Conservation (phyloP, 2,797 vertebrate species). For the Diceros bicornis region DNA sequence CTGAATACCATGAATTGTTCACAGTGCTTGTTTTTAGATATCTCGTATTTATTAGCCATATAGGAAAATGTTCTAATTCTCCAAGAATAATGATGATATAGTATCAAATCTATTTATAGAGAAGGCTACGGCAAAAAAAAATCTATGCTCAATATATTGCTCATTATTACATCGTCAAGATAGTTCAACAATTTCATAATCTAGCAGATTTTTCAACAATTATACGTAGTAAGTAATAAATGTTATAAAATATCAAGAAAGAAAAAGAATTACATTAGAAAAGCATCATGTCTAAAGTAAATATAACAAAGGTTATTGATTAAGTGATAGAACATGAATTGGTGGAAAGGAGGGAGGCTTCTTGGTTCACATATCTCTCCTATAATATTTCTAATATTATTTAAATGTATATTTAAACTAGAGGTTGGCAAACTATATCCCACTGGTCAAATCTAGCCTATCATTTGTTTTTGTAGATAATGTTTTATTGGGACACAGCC, state of each 20-base stretch:
- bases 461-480: background rate
- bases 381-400: background rate
- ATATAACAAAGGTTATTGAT: background rate
- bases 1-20: background rate
- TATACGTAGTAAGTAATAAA: background rate
- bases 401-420: conserved; percentile 6
- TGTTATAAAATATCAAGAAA: conserved; percentile 11
- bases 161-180: background rate
- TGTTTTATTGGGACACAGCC: background rate
- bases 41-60: background rate
- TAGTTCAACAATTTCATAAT: background rate
- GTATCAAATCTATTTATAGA: background rate
- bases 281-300: background rate
- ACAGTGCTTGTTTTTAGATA: background rate
- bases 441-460: background rate
- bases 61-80: conserved; percentile 22
- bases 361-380: background rate
- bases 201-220: background rate
- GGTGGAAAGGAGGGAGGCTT: background rate
- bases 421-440: background rate
- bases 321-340: background rate
- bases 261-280: background rate
- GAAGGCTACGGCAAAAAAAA: background rate
- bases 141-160: background rate
- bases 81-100: background rate